Conservation (phyloP, 2,113 vertebrate species). For the Suncus etruscus region DNA sequence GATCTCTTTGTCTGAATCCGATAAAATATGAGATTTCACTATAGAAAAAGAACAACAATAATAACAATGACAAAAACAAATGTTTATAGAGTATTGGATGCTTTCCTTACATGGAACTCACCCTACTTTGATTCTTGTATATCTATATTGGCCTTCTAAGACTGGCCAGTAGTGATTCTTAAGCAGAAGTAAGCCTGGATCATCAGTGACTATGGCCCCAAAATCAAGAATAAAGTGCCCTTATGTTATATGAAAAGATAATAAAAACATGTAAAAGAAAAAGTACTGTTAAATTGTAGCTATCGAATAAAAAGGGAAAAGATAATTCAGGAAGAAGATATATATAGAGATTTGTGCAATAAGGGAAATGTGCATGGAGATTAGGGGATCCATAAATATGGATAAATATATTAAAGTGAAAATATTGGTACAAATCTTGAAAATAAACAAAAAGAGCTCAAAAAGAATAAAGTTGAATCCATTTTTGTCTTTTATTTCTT, state of each 20-base stretch:
- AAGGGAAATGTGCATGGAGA: background rate
- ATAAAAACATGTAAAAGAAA: background rate
- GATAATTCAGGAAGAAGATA: background rate
- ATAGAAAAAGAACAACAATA: too few species aligned
- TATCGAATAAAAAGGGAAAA: background rate
- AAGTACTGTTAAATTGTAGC: background rate
- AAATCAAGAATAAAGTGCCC: background rate
- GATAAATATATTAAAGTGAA: background rate
- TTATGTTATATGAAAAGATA: background rate
- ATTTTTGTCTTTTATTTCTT: background rate
- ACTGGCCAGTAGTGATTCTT: too few species aligned
- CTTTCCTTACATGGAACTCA: too few species aligned
- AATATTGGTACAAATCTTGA: background rate
- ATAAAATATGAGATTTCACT: constrained; percentile 71
- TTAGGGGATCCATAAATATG: background rate
- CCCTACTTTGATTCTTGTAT: too few species aligned
- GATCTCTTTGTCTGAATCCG: constrained; percentile 98
- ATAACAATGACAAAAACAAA: too few species aligned
- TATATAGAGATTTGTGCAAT: background rate
- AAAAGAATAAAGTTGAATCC: background rate
- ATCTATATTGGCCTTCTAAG: too few species aligned
- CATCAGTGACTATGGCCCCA: too few species aligned
- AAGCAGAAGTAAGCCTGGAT: too few species aligned
- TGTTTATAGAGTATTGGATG: too few species aligned
- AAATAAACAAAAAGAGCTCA: background rate